Base-by-base conservation (phyloP, 2,888 invertebrate species). In the Cinara cedri region DNA sequence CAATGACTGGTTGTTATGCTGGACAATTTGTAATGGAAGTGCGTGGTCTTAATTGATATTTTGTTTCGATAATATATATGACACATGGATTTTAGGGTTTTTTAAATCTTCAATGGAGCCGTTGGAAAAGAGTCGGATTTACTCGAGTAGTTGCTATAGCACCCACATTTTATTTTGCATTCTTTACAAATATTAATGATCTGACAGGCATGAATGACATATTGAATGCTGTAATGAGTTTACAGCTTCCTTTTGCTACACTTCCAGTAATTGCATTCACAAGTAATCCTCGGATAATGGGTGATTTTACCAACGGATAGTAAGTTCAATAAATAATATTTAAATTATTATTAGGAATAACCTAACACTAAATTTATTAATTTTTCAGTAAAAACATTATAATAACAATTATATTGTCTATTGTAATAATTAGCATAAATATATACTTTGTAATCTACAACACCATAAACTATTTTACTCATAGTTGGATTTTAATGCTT, bases 181-280 rank as follows among this genome's bases (percentile, higher is more conserved):
- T 90, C 84, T 91, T 89, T 84, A 90, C 90, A 82, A 85, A 89
- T 82, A 90, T 94, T 83, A 87, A 90, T 66, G 90, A 93, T 83
- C 86, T 95, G 80, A 92, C 92, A 3, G 88, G 88, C 26, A 92
- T 96, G 93, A 96, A 96, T 85, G 95, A 95, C 85, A 87, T 92
- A 51, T 86, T 96, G 55, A 96, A 96, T 86, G 94, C 94, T 0
- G 89, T 95, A 14, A 94, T 95, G 94, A 91, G 93, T 82, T 87
- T 95, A 34, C 95, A 95, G 85, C 86, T 96, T 82, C 96, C 96
- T 0, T 96, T 96, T 85, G 96, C 96, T 1, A 90, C 93, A 3
- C 88, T 96, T 81, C 95, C 96, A 9, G 91, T 93, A 1, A 90
- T 96, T 81, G 94, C 95, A 0, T 95, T 96, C 84, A 95, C 95